Evolutionary conservation across 1,140 invertebrate genomes (phyloP), one percentile per base, ranked within the genome.

Genomic region (Anastatus disparis): DNA sequence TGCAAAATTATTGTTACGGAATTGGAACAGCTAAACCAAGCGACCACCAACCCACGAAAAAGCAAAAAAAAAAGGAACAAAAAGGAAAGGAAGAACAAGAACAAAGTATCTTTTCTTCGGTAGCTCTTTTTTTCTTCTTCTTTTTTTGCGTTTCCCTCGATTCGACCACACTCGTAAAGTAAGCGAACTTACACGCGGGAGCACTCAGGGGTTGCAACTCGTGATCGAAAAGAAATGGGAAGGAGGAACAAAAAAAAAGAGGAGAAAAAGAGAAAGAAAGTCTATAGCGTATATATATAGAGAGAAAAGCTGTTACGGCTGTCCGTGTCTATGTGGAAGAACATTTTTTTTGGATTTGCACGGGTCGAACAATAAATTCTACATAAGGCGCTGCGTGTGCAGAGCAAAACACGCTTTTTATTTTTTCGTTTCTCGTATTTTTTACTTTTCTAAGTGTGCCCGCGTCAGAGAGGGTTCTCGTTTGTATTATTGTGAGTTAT

Each of bases 1-100:
- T 79, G 76, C 74, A 81, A 79, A 81, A 82, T 82, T 82, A 80
- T 81, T 77, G 75, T 82, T 79, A 77, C 72, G 76, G 75, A 76
- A 80, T 81, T 77, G 78, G 75, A 75, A 67, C 73, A 77, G 74
- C 70, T 42, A n/a, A n/a, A n/a, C 20, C 6, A 61, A 29, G 55
- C 50, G 22, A 24, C 67, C 29, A 65, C 31, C 31, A 10, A 35
- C 31, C 31, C 31, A 35, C 31, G 31, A 55, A 59, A 56, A 26
- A 70, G 31, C 48, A 61, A 24, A 69, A 35, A 65, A 69, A 66
- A 64, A 44, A 64, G 13, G 38, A 12, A 42, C 40, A 50, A 61
- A 31, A 27, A 22, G 27, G 46, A 38, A 29, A 35, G 17, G 31
- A 38, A 29, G 13, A 27, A 58, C 12, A 13, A 15, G 20, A 20